phyloP scores from a whole-genome alignment of 2,113 vertebrate species.

The Gymnobelideus leadbeateri region DNA sequence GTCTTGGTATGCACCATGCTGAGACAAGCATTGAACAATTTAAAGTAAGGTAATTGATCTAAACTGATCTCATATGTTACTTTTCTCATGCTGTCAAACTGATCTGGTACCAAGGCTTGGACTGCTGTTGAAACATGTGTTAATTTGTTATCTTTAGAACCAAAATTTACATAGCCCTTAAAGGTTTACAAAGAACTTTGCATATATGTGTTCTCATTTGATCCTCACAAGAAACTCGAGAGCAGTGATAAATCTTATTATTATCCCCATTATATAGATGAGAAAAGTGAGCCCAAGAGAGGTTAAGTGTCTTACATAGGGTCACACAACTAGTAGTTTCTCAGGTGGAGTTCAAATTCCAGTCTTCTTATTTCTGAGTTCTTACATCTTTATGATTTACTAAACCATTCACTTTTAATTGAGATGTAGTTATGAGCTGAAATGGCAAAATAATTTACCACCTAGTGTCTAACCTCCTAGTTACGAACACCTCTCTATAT shows the following conservation, averaged over 20 bases:
- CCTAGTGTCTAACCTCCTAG: neutral
- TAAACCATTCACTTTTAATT: neutral
- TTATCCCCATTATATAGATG: neutral
- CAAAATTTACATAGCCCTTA: neutral
- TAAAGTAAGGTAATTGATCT: slow-evolving; percentile 37
- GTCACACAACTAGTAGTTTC: neutral
- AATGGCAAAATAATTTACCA: neutral
- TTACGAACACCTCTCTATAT: neutral
- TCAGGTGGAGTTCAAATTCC: neutral
- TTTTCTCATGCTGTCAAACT: slow-evolving; percentile 28
- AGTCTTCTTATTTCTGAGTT: neutral
- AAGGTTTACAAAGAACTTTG: neutral
- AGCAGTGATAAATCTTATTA: neutral
- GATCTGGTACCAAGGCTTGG: neutral
- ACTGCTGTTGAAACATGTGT: slow-evolving; percentile 41
- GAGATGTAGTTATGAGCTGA: neutral
- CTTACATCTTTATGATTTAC: neutral
- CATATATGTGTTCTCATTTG: neutral
- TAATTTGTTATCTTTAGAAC: neutral
- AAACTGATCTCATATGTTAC: neutral
- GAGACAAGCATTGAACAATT: slow-evolving; percentile 21
- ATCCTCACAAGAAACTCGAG: neutral
- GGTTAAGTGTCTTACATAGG: neutral
- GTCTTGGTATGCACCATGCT: neutral
- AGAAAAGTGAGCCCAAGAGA: neutral